Evolutionary conservation across 2,888 invertebrate genomes (phyloP), one percentile per base, ranked within the genome.

Genomic region (Epistrophe eligans): DNA sequence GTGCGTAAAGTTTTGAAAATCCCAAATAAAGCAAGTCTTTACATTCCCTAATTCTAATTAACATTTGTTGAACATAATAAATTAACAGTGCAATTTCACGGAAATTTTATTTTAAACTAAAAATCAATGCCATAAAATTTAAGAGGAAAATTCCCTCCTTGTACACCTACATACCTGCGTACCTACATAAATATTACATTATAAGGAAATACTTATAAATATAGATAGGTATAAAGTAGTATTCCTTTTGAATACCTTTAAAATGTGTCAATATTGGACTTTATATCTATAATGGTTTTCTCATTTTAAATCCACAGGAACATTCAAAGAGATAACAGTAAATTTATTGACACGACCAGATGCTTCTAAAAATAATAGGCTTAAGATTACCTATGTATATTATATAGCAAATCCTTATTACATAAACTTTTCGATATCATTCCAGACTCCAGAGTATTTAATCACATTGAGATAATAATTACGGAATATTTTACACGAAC

Each of bases 341-440:
- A 62, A 43, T 62, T 62, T 43, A 62, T 43, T 19, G 62, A 15
- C 62, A 13, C 40, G 13, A 62, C 40, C 62, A 62, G 62, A 62
- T 55, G 57, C 35, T 62, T 4, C 38, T 43, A 43, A 43, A 62
- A 62, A 43, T 62, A 24, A 62, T 24, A 24, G 40, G 9, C 8
- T 24, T 24, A 1, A 62, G 62, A 62, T 62, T 62, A 62, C 43
- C 40, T 43, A 35, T 3, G 2, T 24, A 24, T 24, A 24, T 24
- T 24, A 24, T 24, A 24, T 35, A 43, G 15, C 19, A 62, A 62
- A 62, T 62, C 62, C 62, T 24, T 40, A 24, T 62, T 40, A 24
- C 24, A 43, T 62, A n/a, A 43, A 62, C 62, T 62, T 8, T 62
- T 24, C 43, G 62, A 43, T 62, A 62, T 43, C 43, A 40, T 43